Percentiles rank a stretch among this genome's conserved stretches.
Evolutionary conservation across 2,113 vertebrate genomes (phyloP).

Genomic region (Ammodramus savannarum): DNA sequence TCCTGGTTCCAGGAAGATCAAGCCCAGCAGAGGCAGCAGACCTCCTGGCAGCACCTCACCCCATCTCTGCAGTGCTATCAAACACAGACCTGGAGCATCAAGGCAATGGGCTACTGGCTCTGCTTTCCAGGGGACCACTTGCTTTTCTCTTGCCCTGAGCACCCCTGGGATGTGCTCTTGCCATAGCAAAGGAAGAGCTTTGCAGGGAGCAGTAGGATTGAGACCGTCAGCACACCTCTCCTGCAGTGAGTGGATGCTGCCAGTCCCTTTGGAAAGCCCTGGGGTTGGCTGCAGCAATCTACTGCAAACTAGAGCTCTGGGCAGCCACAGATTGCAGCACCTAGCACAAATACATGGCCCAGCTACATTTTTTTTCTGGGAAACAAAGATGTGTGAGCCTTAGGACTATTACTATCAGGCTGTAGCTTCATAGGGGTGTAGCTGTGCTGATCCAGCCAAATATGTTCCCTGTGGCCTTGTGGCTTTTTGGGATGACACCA

Average conservation of each 20-base stretch:
- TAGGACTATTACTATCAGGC: background rate
- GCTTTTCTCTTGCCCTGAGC: background rate
- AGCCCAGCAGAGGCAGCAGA: background rate
- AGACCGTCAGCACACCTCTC: accelerated
- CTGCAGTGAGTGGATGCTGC: background rate
- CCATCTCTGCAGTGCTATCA: background rate
- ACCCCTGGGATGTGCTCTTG: background rate
- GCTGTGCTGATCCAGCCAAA: background rate
- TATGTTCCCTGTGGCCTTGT: background rate
- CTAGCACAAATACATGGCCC: background rate
- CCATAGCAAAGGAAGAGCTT: background rate
- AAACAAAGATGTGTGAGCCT: background rate
- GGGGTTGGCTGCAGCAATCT: background rate
- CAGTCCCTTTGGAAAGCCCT: background rate
- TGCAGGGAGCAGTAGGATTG: background rate
- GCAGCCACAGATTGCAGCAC: background rate
- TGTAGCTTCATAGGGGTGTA: background rate
- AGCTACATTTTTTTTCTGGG: background rate
- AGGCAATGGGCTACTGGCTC: background rate
- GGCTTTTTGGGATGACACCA: background rate
- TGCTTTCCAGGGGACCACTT: background rate
- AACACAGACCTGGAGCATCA: background rate
- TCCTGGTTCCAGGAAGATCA: background rate
- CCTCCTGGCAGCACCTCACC: background rate
- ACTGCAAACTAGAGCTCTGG: background rate